A percentile compares a stretch with the other conserved stretches of the same genome.
Conservation (phyloP, 30 jellyfish, hydroid and myxozoan species). For the Sanderia malayensis region DNA sequence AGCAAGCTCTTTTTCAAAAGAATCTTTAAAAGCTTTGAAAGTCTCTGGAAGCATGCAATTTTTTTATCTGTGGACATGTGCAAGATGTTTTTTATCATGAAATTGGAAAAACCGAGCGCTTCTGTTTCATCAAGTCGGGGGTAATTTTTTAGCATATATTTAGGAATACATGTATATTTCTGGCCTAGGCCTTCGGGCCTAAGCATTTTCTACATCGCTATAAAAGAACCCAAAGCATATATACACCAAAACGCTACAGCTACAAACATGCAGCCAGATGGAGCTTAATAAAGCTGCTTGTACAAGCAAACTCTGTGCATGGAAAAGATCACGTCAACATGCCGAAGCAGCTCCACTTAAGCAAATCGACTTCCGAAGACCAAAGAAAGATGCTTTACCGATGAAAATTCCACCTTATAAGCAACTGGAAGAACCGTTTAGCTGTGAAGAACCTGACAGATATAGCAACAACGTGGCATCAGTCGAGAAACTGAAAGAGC, state of each 20-base stretch:
- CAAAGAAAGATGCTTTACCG: background rate
- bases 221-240: too few relatives aligned
- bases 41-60: slow-evolving; percentile 45
- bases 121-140: slow-evolving; percentile 41
- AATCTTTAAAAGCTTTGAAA: slow-evolving; percentile 19
- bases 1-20: background rate
- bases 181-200: slow-evolving; percentile 36
- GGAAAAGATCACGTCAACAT: slow-evolving; percentile 9
- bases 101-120: slow-evolving; percentile 20
- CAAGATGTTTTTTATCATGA: slow-evolving; percentile 40
- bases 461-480: background rate
- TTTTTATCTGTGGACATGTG: slow-evolving; percentile 46
- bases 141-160: too few relatives aligned
- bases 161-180: too few relatives aligned
- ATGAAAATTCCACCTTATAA: background rate
- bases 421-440: background rate
- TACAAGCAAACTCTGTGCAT: slow-evolving; percentile 38
- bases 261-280: slow-evolving; percentile 35
- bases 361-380: background rate
- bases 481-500: background rate
- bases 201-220: slow-evolving; percentile 26
- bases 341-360: background rate
- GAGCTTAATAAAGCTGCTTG: slow-evolving; percentile 26
- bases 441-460: background rate
- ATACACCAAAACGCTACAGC: too few relatives aligned